Evolutionary conservation across 2,888 invertebrate genomes (phyloP), one percentile per base, ranked within the genome.

Genomic region (Pinctada fucata): DNA sequence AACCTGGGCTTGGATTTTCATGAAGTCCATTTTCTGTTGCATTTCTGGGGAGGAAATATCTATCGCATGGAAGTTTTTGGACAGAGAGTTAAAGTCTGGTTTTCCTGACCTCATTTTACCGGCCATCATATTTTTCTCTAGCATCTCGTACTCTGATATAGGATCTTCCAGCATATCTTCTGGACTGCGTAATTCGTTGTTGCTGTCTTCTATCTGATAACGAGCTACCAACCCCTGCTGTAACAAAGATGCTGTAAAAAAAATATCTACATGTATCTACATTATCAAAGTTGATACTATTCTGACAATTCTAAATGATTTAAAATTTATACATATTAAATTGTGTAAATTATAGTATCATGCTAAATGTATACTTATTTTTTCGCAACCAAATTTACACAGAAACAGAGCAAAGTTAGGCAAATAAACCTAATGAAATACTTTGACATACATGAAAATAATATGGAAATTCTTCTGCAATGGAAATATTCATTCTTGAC

Each of bases 1-100:
- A 74, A 91, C 91, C 88, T 90, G 88, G 31, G 91, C 88, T 74
- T 91, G 90, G 45, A 91, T 85, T 75, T 88, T 88, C 85, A 91
- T 85, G 67, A 90, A 91, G 13, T 89, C 88, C 8, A 90, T 81
- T 79, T 88, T 86, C 81, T 90, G 90, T 75, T 84, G 82, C 58
- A 89, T 86, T 45, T 90, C 90, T 3, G 84, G 82, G 4, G 84
- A 83, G n/a, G 83, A 81, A 13, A 88, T 67, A 52, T 88, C 84
- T 2, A 86, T 73, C 50, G 82, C 79, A 0, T 84, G 79, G 58
- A 79, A 85, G 48, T 79, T 82, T 71, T 77, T 82, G 47, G 83
- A 83, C 52, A 86, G 68, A 5, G 76, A 66, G 5, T 75, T 79
- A 70, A 85, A 81, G 73, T 84, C 83, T 6, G 85, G 81, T 31